Percentiles rank a stretch among this genome's conserved stretches.
Evolutionary conservation across 2,113 vertebrate species (phyloP).

Genomic region (Tor tambroides): DNA sequence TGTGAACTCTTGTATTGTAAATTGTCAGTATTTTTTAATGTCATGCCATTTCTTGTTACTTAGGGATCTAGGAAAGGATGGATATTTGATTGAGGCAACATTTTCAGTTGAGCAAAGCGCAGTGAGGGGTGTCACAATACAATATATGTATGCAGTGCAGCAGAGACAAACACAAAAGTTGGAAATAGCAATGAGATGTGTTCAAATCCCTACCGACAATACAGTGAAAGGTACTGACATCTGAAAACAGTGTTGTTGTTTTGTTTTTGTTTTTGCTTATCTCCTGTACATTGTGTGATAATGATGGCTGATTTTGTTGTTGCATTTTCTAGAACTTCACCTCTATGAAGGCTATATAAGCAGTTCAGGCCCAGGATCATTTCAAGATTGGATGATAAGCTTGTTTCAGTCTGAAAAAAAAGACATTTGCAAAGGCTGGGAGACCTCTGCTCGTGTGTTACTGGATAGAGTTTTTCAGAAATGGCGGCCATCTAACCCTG

Average conservation of each 20-base stretch:
- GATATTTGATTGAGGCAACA: constrained; percentile 64
- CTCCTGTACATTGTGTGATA: no score
- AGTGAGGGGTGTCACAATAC: rapidly evolving
- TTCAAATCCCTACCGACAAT: not conserved
- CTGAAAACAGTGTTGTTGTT: not conserved
- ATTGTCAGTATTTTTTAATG: no score
- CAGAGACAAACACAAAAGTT: not conserved
- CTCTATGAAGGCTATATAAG: constrained; percentile 65
- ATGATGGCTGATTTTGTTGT: not conserved
- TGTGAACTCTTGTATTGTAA: no score
- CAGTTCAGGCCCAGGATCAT: no score
- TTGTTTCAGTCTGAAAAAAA: rapidly evolving
- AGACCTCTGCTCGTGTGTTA: constrained; percentile 56
- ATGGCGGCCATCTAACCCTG: constrained; percentile 61
- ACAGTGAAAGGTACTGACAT: constrained; percentile 61
- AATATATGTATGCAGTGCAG: constrained; percentile 58
- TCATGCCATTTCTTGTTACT: no score
- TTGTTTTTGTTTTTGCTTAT: no score
- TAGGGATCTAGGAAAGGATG: not conserved
- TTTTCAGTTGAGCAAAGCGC: not conserved
- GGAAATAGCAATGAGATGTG: rapidly evolving
- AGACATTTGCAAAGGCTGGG: constrained; percentile 41
- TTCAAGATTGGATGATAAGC: no score
- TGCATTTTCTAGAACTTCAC: constrained; percentile 64
- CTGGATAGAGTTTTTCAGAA: constrained; percentile 65